These are phyloP conservation scores for Auanema freiburgensis DNA, from an alignment of 2,888 invertebrate genomes.

Conservation along the genomic window DNA sequence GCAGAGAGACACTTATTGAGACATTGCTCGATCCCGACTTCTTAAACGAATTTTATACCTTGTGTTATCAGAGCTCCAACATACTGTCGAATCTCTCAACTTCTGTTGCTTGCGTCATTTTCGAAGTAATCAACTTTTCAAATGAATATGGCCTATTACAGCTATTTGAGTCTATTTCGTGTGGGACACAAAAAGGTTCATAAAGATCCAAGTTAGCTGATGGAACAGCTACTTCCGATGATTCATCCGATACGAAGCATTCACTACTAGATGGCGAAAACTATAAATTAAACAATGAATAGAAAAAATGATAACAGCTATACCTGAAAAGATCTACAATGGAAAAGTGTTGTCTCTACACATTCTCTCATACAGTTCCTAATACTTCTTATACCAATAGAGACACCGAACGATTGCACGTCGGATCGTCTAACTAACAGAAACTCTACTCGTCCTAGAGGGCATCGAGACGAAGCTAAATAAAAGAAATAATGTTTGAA, in stretches of 20 bases:
- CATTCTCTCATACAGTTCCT: conserved; percentile 57
- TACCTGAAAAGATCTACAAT: conserved; percentile 50
- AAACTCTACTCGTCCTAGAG: conserved; percentile 49
- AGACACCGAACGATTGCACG: conserved; percentile 42
- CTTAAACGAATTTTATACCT: conserved; percentile 23
- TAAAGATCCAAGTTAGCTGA: conserved; percentile 52
- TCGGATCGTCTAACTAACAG: conserved; percentile 48
- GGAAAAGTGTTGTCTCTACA: conserved; percentile 46
- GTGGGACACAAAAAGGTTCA: conserved; percentile 58
- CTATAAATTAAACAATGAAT: conserved; percentile 25
- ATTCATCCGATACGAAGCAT: conserved; percentile 55
- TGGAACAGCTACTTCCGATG: conserved; percentile 45
- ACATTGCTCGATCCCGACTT: conserved; percentile 34
- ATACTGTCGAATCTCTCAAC: conserved; percentile 18
- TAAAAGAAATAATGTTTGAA: neutral
- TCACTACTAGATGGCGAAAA: conserved; percentile 47
- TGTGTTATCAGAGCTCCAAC: too few species aligned
- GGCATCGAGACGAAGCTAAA: conserved; percentile 22
- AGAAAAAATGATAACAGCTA: neutral
- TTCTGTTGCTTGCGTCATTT: conserved; percentile 18
- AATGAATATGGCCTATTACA: conserved; percentile 50
- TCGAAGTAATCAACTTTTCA: conserved; percentile 42
- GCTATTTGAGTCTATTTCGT: conserved; percentile 31
- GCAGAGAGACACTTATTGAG: conserved; percentile 41
- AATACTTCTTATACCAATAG: conserved; percentile 38